Evolutionary conservation across 1,140 invertebrate species (phyloP).

Genomic region (Drosophila pachea): DNA sequence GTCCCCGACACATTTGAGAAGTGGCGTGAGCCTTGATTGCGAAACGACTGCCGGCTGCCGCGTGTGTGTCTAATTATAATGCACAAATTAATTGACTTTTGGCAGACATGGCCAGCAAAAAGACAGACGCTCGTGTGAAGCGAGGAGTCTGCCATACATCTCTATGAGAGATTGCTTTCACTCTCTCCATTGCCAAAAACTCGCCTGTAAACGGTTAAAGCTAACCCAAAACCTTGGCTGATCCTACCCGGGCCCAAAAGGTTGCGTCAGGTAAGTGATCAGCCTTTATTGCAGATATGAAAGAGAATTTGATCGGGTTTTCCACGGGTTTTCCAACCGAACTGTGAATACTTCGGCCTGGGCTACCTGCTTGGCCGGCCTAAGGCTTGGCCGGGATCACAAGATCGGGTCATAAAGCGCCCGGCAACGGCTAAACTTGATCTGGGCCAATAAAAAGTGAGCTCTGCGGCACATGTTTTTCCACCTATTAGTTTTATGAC

Average conservation of each 20-base stretch:
- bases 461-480: slow-evolving; percentile 6
- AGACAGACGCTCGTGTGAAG: background rate
- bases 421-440: slow-evolving; percentile 54
- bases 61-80: slow-evolving; percentile 39
- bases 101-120: background rate
- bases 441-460: slow-evolving; percentile 52
- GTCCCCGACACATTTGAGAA: slow-evolving; percentile 16
- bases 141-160: background rate
- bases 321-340: slow-evolving; percentile 66
- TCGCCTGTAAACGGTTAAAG: background rate
- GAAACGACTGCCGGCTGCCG: slow-evolving; percentile 20
- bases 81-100: slow-evolving; percentile 35
- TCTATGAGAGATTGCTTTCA: background rate
- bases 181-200: background rate
- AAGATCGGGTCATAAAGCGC: no score
- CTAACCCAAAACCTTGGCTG: background rate
- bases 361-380: slow-evolving; percentile 40
- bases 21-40: slow-evolving; percentile 59
- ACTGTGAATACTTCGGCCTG: slow-evolving; percentile 55
- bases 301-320: slow-evolving; percentile 62
- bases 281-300: slow-evolving; percentile 34
- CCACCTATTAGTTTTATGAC: slow-evolving; percentile 23
- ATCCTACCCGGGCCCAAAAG: slow-evolving; percentile 7
- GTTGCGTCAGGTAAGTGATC: slow-evolving; percentile 43
- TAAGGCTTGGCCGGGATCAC: no score